Conservation (phyloP, 1,140 invertebrate species). For the Trachymyrmex septentrionalis region DNA sequence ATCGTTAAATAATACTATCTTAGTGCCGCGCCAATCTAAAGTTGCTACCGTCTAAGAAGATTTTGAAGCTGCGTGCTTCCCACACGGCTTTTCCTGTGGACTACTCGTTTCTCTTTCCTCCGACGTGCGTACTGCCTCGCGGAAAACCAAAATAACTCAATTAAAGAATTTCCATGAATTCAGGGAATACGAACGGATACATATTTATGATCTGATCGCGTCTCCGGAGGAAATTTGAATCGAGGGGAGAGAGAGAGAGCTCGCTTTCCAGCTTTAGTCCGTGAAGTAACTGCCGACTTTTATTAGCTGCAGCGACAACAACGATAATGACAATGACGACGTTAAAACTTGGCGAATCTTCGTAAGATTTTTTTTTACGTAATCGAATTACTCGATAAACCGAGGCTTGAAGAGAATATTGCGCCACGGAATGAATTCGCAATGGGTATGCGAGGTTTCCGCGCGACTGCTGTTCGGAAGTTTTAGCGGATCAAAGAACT, state of each 20-base stretch:
- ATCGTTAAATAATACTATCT: conserved; percentile 56
- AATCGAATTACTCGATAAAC: conserved; percentile 56
- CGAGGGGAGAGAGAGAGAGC: conserved; percentile 70
- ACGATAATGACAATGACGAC: conserved; percentile 3
- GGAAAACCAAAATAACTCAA: conserved; percentile 85
- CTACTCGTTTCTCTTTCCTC: conserved; percentile 37
- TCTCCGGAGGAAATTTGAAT: conserved; percentile 80
- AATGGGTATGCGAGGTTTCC: conserved; percentile 30
- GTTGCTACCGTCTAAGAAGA: conserved; percentile 77
- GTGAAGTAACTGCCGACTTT: conserved; percentile 44
- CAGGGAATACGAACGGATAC: conserved; percentile 80
- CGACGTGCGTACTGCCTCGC: conserved; percentile 37
- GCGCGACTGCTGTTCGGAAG: conserved; percentile 43
- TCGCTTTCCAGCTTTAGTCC: conserved; percentile 20
- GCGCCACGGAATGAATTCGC: conserved; percentile 23
- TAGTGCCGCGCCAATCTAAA: conserved; percentile 48
- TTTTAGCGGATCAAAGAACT: conserved; percentile 36
- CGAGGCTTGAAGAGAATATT: conserved; percentile 42
- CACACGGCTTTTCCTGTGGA: conserved; percentile 82
- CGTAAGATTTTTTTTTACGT: conserved; percentile 49
- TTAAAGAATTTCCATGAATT: conserved; percentile 86
- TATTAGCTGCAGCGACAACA: conserved; percentile 49
- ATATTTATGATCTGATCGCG: conserved; percentile 85
- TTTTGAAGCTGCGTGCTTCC: conserved; percentile 80
- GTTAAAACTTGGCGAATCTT: conserved; percentile 56